Conservation (phyloP, 2,113 vertebrate species). For the Pardalotus punctatus region DNA sequence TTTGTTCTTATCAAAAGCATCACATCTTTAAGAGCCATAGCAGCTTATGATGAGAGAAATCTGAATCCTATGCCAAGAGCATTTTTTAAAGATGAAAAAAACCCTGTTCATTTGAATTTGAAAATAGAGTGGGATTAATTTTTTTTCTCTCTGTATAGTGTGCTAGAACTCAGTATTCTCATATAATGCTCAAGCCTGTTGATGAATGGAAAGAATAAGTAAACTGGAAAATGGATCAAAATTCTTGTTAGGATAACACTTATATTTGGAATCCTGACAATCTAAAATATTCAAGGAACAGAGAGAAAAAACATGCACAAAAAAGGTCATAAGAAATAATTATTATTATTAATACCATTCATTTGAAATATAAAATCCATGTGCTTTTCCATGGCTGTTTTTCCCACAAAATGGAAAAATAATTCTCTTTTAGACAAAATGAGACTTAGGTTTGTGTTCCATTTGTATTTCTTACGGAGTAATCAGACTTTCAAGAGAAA, state of each 20-base stretch:
- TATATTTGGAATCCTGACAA: neutral
- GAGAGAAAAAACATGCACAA: neutral
- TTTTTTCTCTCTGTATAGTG: neutral
- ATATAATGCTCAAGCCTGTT: neutral
- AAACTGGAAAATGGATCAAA: constrained; percentile 19
- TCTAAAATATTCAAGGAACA: constrained; percentile 23
- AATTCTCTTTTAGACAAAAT: neutral
- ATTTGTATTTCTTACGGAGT: neutral
- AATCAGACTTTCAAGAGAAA: neutral
- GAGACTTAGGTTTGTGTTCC: neutral
- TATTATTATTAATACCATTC: neutral
- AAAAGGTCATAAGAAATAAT: constrained; percentile 27
- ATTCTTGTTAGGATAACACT: neutral
- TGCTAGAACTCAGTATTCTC: neutral
- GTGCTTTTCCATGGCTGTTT: neutral
- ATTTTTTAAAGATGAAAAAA: neutral
- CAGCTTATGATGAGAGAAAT: neutral
- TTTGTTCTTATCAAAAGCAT: constrained; percentile 13
- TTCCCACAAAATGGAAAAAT: neutral
- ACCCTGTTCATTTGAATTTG: neutral
- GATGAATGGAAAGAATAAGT: neutral
- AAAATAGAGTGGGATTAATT: neutral
- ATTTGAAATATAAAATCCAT: neutral
- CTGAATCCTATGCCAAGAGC: neutral
- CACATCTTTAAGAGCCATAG: neutral